A percentile compares a stretch with the other conserved stretches of the same genome.
Evolutionary conservation across 2,113 vertebrate genomes (phyloP).

Genomic region (Apaloderma vittatum): DNA sequence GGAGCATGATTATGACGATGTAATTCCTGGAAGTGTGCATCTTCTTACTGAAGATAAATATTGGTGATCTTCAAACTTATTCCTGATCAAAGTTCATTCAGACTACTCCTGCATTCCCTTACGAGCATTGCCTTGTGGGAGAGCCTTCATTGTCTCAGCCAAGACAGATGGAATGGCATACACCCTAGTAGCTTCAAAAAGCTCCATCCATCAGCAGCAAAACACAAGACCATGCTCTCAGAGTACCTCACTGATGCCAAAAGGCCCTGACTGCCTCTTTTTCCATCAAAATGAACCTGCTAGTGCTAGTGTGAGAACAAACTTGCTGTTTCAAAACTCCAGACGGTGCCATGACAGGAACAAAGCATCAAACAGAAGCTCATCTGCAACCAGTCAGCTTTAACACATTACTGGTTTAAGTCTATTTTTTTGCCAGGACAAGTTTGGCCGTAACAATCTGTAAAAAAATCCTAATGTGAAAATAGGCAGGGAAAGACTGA

Average conservation of each 20-base stretch:
- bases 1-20: not conserved
- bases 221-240: not conserved
- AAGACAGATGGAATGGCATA: fast-evolving
- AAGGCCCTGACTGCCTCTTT: not conserved
- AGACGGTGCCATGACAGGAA: not conserved
- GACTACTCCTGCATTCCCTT: not conserved
- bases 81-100: not conserved
- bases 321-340: not conserved
- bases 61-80: not conserved
- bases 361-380: not conserved
- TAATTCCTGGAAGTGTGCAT: not conserved
- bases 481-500: not conserved
- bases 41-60: not conserved
- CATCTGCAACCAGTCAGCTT: not conserved
- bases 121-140: not conserved
- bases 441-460: not conserved
- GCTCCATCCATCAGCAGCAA: not conserved
- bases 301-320: not conserved
- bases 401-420: fast-evolving
- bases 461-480: not conserved
- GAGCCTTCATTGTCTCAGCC: not conserved
- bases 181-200: not conserved
- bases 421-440: not conserved
- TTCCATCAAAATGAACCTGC: not conserved
- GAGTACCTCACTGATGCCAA: not conserved